Evolutionary conservation across 37 sponge, comb jelly and placozoan genomes (phyloP), one percentile per base, ranked within the genome.

Genomic region (Amphimedon queenslandica): DNA sequence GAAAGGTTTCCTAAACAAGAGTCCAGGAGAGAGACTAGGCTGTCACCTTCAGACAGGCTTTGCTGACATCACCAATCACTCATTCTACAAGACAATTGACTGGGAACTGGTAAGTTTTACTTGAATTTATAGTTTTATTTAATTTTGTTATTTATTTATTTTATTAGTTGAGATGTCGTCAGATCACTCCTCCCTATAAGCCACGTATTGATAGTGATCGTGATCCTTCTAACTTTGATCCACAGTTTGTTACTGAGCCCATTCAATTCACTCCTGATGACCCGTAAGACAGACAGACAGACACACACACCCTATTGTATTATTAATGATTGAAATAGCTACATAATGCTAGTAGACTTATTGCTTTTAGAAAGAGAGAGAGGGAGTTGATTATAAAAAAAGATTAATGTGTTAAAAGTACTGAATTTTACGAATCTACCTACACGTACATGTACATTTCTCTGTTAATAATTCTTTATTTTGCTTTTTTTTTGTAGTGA

Each of bases 181-280:
- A 96, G 76, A 33, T 93, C n/a, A 66, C 82, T 35, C 94, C 98
- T 57, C 98, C 98, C n/a, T 96, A 88, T 77, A 93, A 85, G 60
- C 98, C 98, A 3, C 72, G 86, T 40, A 83, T 88, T 67, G 84
- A 87, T 64, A 78, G 70, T 23, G 91, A 88, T 32, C 63, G 79
- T 37, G 98, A 96, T 56, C 90, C 96, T 27, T 75, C 87, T 0
- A 93, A 96, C 79, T 96, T 96, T 73, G 98, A 96, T 77, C 88
- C 92, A 37, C 88, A 90, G 42, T 96, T 96, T 71, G 85, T 92
- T 16, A 69, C 68, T 33, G 98, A 96, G 57, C 82, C 91, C 1
- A 61, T 84, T 0, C 86, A 90, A 31, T 90, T 96, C 75, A 96
- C 98, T 60, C 94, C 98, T 16, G 98, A 93, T 67, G 98, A 96